Conservation (phyloP, 2,888 invertebrate species). For the Drosophila peninsularis region DNA sequence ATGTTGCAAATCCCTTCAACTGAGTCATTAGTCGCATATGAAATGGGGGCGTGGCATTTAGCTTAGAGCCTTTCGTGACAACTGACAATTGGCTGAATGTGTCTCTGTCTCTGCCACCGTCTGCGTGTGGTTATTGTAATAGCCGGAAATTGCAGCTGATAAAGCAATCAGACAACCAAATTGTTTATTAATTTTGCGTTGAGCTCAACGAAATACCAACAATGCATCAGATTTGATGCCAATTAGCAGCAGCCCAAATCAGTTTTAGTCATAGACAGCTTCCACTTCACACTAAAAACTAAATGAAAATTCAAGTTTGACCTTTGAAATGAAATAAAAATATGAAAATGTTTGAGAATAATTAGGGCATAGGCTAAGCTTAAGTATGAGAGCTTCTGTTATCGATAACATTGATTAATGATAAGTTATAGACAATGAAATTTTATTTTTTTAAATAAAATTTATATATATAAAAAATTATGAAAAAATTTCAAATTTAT, state of each 20-base stretch:
- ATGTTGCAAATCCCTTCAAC: conserved; percentile 16
- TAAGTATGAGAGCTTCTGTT: not conserved
- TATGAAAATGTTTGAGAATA: not conserved
- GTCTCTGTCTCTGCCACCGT: conserved; percentile 5
- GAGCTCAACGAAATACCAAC: conserved; percentile 27
- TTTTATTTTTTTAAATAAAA: too few relatives aligned
- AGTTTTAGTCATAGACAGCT: not conserved
- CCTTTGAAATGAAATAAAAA: not conserved
- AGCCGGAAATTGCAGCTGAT: conserved; percentile 56
- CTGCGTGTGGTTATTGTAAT: conserved; percentile 27
- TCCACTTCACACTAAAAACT: not conserved
- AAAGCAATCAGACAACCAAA: conserved; percentile 46
- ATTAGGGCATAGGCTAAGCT: not conserved
- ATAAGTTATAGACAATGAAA: too few relatives aligned
- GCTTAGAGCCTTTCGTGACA: conserved; percentile 58
- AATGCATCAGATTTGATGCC: conserved; percentile 13
- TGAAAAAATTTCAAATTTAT: too few relatives aligned
- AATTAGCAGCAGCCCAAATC: not conserved
- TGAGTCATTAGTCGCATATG: conserved; percentile 29
- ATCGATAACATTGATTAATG: not conserved
- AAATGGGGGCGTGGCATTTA: not conserved
- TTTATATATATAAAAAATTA: too few relatives aligned
- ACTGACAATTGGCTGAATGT: conserved; percentile 55
- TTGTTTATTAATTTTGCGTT: conserved; percentile 46
- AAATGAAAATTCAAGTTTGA: not conserved